Conservation (phyloP, 2,888 invertebrate species). For the Drosophila gaucha region DNA sequence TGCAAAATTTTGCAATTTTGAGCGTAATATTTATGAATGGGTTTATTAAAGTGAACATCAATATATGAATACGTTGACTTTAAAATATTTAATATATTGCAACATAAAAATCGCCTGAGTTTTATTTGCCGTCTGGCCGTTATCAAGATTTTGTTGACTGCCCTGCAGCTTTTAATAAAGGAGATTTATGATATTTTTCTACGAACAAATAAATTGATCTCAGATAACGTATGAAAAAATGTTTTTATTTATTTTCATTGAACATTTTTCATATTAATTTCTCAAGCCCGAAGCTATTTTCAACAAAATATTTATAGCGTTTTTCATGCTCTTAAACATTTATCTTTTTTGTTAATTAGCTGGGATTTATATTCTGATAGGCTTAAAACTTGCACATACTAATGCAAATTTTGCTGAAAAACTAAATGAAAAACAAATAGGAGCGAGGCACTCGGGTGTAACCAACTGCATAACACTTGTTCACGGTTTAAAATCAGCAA, state of each 20-base stretch:
- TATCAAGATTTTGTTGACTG: constrained; percentile 3
- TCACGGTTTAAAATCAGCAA: background rate
- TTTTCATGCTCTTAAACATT: background rate
- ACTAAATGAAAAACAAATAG: background rate
- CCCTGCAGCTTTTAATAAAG: constrained; percentile 20
- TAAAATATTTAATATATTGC: background rate
- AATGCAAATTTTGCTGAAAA: constrained; percentile 25
- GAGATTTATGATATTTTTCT: constrained; percentile 25
- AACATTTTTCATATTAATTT: constrained; percentile 15
- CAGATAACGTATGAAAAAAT: constrained; percentile 2
- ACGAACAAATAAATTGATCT: constrained; percentile 6
- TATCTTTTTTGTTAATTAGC: constrained; percentile 1
- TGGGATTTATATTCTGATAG: constrained; percentile 6
- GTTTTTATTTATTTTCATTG: constrained; percentile 1
- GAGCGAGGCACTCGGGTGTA: too few species aligned
- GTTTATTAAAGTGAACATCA: background rate
- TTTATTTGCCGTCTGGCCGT: background rate
- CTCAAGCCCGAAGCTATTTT: constrained; percentile 22
- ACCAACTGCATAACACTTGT: background rate
- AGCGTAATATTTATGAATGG: background rate
- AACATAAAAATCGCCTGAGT: background rate
- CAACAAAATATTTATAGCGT: constrained; percentile 17
- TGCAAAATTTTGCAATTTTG: constrained; percentile 3
- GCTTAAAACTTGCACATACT: constrained; percentile 8
- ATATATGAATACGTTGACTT: background rate